These are phyloP conservation scores for Scalopus aquaticus DNA, from an alignment of 2,113 vertebrate species.

Conservation along the genomic window DNA sequence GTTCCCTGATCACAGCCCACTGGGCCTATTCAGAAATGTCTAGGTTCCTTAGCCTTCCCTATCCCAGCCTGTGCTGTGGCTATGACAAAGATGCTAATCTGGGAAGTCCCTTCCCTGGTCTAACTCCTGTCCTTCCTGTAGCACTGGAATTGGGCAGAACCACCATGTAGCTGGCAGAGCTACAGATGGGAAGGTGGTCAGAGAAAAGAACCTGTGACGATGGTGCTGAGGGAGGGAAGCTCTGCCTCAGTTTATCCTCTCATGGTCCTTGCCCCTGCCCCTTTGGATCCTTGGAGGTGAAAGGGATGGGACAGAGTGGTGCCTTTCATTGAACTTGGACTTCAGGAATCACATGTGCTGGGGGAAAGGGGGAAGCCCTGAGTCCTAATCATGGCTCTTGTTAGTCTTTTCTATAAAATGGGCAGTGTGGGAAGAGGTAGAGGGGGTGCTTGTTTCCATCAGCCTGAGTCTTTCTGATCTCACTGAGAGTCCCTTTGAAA, in stretches of 20 bases:
- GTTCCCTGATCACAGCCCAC: neutral
- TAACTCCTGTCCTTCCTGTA: neutral
- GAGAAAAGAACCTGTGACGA: neutral
- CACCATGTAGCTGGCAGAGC: neutral
- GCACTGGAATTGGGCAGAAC: neutral
- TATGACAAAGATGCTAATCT: neutral
- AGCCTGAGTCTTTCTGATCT: neutral
- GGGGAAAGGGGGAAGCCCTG: neutral
- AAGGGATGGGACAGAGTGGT: neutral
- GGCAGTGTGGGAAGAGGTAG: neutral
- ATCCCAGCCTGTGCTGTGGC: neutral
- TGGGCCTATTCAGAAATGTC: neutral
- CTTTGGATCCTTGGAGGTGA: neutral
- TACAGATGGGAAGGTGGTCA: neutral
- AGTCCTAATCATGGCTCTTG: neutral
- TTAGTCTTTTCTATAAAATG: neutral
- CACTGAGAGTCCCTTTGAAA: neutral
- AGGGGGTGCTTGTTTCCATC: neutral
- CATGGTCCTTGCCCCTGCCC: neutral
- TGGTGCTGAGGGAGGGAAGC: neutral
- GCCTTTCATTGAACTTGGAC: neutral
- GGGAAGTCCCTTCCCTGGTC: slow-evolving; percentile 1
- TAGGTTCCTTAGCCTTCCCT: neutral
- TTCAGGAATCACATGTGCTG: neutral
- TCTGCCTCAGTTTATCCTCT: neutral